A percentile compares a stretch with the other conserved stretches of the same genome.
Conservation (phyloP, 92 coral and sea anemone genomes). For the Epizoanthus ramosus region DNA sequence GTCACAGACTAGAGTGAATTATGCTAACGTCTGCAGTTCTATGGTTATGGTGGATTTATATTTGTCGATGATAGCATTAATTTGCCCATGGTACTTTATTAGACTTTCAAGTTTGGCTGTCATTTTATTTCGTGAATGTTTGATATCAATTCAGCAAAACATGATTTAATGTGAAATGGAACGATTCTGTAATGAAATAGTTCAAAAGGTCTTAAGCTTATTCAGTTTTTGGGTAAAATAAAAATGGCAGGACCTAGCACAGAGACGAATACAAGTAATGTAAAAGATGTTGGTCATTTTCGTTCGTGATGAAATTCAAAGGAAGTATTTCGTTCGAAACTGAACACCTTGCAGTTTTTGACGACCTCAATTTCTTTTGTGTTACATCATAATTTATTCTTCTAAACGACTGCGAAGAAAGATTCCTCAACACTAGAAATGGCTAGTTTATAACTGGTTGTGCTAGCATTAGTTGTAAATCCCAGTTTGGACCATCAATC, state of each 20-base stretch:
- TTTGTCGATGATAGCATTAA: background rate
- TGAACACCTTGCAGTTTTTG: slow-evolving; percentile 44
- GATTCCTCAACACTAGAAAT: slow-evolving; percentile 25
- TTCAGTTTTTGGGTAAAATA: background rate
- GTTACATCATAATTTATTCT: slow-evolving; percentile 42
- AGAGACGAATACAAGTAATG: background rate
- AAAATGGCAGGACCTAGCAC: background rate
- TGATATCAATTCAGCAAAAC: slow-evolving; percentile 7
- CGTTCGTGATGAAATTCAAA: slow-evolving; percentile 7
- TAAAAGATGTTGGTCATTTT: background rate
- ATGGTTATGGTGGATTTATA: background rate
- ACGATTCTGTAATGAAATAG: slow-evolving; percentile 21
- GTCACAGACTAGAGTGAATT: background rate
- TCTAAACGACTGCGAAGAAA: slow-evolving; percentile 3
- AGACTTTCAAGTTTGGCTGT: slow-evolving; percentile 9
- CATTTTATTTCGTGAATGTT: background rate
- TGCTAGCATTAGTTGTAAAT: background rate
- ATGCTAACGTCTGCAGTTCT: slow-evolving; percentile 5
- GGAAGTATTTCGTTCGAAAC: background rate
- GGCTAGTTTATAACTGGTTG: background rate
- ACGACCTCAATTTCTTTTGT: slow-evolving; percentile 37
- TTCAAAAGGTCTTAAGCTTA: background rate
- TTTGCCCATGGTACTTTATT: background rate
- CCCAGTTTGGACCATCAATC: background rate
- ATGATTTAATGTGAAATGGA: background rate